Evolutionary conservation across 2,797 vertebrate species (phyloP).

Genomic region (Nyctalus aviator): DNA sequence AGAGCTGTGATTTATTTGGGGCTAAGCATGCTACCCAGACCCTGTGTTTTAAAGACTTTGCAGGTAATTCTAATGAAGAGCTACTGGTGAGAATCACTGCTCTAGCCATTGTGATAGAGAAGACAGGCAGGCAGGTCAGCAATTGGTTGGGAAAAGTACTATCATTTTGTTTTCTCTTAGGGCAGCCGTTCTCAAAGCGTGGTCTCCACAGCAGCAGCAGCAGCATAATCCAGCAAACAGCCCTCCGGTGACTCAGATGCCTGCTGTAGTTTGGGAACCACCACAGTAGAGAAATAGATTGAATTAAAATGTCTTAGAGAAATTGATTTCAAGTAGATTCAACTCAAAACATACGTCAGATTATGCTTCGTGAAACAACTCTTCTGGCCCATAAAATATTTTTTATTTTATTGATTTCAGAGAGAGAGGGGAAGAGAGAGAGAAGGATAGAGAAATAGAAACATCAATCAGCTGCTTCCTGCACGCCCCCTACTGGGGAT

Average conservation of each 20-base stretch:
- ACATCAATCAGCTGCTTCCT: too few species aligned
- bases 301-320: slow-evolving; percentile 54
- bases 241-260: not conserved
- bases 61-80: slow-evolving; percentile 42
- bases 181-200: not conserved
- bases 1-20: slow-evolving; percentile 21
- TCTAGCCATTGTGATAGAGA: not conserved
- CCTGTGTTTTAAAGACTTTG: slow-evolving; percentile 19
- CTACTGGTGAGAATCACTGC: not conserved
- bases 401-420: too few species aligned
- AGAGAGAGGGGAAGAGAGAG: too few species aligned
- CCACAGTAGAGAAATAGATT: slow-evolving; percentile 5
- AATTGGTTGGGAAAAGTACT: not conserved
- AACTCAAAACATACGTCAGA: slow-evolving; percentile 37
- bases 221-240: not conserved
- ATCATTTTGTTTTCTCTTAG: not conserved
- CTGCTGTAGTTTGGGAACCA: slow-evolving; percentile 4
- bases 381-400: not conserved
- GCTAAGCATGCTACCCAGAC: not conserved
- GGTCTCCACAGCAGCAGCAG: not conserved
- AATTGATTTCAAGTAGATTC: slow-evolving; percentile 38
- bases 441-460: too few species aligned
- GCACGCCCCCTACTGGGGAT: too few species aligned
- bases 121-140: not conserved
- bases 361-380: slow-evolving; percentile 52